Percentiles rank a stretch among this genome's conserved stretches.
Evolutionary conservation across 2,797 vertebrate species (phyloP).

Genomic region (Mormyrops attenuatus): DNA sequence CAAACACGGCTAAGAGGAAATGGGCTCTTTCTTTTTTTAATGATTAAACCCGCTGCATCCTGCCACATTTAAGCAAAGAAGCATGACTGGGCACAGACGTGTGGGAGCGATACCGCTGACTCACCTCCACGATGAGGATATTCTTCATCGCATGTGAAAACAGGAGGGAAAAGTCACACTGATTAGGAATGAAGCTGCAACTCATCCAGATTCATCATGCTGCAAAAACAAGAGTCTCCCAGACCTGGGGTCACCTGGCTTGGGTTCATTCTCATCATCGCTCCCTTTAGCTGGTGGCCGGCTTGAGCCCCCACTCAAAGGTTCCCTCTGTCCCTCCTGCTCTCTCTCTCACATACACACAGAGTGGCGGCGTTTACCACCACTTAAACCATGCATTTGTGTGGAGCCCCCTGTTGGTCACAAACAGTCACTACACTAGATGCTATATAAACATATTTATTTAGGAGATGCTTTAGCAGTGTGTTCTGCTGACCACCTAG

Average conservation of each 20-base stretch:
- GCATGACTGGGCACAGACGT: constrained; percentile 15
- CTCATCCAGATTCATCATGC: constrained; percentile 26
- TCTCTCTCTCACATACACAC: background rate
- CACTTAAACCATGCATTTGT: background rate
- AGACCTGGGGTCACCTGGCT: background rate
- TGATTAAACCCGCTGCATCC: background rate
- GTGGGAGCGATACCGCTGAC: constrained; percentile 40
- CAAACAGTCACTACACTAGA: background rate
- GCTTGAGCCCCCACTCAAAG: background rate
- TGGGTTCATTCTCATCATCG: background rate
- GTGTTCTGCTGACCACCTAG: background rate
- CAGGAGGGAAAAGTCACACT: constrained; percentile 31
- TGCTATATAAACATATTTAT: background rate
- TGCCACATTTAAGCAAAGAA: background rate
- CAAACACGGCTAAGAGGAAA: constrained; percentile 8
- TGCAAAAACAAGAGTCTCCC: background rate
- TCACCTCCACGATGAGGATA: constrained; percentile 71
- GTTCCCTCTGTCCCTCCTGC: background rate
- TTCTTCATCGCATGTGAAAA: constrained; percentile 53
- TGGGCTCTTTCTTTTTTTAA: background rate
- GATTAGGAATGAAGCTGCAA: constrained; percentile 35
- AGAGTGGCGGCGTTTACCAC: background rate
- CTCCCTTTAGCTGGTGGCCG: background rate
- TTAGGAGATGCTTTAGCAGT: background rate
- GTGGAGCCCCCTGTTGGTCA: background rate